Conservation (phyloP, 2,888 invertebrate species). For the Metalampra italica region DNA sequence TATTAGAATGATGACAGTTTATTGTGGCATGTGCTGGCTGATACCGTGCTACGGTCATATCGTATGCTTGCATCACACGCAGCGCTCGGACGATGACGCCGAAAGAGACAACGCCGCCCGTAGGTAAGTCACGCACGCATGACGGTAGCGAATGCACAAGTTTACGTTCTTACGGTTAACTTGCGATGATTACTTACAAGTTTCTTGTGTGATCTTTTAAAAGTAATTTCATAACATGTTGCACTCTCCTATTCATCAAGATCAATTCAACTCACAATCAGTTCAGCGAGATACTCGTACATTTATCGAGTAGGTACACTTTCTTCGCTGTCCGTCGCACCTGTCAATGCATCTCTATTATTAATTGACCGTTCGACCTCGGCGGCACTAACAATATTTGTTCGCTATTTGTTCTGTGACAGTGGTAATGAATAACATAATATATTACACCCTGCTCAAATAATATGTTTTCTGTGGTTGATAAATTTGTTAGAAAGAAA, state of each 20-base stretch:
- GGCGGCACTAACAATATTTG: slow-evolving; percentile 30
- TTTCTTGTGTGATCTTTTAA: slow-evolving; percentile 4
- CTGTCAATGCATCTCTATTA: slow-evolving; percentile 43
- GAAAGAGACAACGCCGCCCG: slow-evolving; percentile 44
- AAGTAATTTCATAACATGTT: too few species aligned
- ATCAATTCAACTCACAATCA: too few species aligned
- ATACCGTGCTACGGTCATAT: slow-evolving; percentile 32
- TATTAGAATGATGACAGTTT: background rate
- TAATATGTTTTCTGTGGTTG: background rate
- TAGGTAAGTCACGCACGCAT: slow-evolving; percentile 33
- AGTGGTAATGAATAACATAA: slow-evolving; percentile 29
- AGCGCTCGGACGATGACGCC: slow-evolving; percentile 34
- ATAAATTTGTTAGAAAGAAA: too few species aligned
- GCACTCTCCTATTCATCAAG: too few species aligned
- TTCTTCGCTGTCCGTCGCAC: slow-evolving; percentile 20
- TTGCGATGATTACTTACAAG: slow-evolving; percentile 3
- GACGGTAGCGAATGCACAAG: slow-evolving; percentile 24
- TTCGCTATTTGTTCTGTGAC: slow-evolving; percentile 36
- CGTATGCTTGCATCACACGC: slow-evolving; percentile 41
- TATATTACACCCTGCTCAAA: background rate
- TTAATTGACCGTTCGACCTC: slow-evolving; percentile 49
- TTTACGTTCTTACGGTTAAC: slow-evolving; percentile 1
- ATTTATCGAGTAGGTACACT: too few species aligned
- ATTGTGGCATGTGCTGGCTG: background rate
- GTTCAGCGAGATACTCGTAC: too few species aligned